phyloP scores from a whole-genome alignment of 2,113 vertebrate species.

The Hemichromis elongatus region DNA sequence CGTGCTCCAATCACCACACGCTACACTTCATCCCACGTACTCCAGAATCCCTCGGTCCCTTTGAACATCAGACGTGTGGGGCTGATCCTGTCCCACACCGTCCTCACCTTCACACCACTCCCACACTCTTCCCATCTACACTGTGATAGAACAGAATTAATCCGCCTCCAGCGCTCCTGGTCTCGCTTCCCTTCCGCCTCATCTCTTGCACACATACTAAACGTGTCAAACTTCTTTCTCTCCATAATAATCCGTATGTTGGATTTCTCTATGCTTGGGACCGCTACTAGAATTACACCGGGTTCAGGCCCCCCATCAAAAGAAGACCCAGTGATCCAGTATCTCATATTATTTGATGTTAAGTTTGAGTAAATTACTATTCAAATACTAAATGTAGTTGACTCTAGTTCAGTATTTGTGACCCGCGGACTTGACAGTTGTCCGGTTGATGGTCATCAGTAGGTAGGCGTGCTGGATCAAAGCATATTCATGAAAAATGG shows the following conservation, averaged over 20 bases:
- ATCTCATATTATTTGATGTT: neutral
- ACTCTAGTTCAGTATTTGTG: neutral
- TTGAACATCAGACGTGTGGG: neutral
- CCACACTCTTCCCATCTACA: neutral
- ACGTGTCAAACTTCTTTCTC: neutral
- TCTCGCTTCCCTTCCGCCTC: neutral
- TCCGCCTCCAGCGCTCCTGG: neutral
- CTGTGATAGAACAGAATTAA: neutral
- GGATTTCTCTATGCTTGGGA: neutral
- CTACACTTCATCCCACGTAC: neutral
- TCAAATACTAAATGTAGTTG: neutral
- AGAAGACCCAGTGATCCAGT: neutral
- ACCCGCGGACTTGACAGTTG: neutral
- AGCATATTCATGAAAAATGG: neutral
- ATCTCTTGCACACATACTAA: neutral
- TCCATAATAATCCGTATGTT: neutral
- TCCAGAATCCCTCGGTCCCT: neutral
- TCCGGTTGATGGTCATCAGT: neutral
- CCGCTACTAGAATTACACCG: accelerated
- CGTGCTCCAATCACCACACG: neutral
- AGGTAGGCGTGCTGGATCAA: neutral
- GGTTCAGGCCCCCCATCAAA: neutral
- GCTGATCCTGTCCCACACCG: neutral
- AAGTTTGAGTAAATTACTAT: neutral
- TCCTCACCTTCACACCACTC: neutral